Conservation (phyloP, 2,797 vertebrate genomes). For the Rousettus madagascariensis region DNA sequence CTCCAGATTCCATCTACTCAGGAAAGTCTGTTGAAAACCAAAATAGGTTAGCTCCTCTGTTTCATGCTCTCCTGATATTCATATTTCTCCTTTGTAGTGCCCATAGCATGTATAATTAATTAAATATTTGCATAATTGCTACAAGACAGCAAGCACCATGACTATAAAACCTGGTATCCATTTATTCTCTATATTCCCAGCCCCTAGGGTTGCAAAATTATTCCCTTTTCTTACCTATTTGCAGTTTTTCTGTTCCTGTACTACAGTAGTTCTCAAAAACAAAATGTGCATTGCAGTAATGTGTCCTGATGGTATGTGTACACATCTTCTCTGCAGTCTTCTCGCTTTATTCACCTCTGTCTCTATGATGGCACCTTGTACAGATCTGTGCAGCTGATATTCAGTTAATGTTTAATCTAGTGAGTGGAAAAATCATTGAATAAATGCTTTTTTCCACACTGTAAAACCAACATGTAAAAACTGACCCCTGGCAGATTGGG, state of each 20-base stretch:
- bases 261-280: neutral
- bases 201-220: neutral
- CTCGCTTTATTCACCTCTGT: neutral
- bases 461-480: constrained; percentile 22
- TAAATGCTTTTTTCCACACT: neutral
- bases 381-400: neutral
- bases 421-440: neutral
- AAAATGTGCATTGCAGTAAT: neutral
- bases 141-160: neutral
- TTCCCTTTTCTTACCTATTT: neutral
- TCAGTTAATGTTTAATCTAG: neutral
- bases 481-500: neutral
- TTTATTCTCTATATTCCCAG: neutral
- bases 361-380: neutral
- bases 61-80: neutral
- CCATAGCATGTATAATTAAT: neutral
- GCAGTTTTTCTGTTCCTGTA: neutral
- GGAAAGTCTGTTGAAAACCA: neutral
- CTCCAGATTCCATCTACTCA: neutral
- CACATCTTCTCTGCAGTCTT: neutral
- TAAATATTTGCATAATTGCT: neutral
- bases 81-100: neutral
- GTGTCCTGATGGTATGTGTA: neutral
- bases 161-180: neutral
- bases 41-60: neutral